phyloP scores from a whole-genome alignment of 2,888 invertebrate genomes.

The Bombylius major region DNA sequence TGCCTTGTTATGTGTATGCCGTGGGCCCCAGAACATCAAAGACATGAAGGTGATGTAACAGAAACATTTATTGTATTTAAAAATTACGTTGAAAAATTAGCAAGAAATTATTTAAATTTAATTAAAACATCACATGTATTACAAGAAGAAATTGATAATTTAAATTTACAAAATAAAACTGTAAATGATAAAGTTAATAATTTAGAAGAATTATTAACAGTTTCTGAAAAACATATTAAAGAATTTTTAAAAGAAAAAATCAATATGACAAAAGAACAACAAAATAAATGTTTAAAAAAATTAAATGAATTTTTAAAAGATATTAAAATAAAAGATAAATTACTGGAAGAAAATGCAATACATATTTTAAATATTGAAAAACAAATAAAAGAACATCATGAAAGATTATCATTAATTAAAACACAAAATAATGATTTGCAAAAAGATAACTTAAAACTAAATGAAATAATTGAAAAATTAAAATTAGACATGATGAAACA shows the following conservation, averaged over 20 bases:
- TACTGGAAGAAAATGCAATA: no score
- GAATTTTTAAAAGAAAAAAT: neutral
- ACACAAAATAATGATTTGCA: neutral
- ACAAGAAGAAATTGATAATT: neutral
- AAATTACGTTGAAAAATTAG: no score
- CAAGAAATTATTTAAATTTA: no score
- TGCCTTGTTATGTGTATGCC: no score
- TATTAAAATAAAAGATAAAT: neutral
- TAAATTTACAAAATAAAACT: neutral
- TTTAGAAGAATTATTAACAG: neutral
- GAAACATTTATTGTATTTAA: no score
- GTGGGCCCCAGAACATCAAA: no score
- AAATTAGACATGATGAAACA: neutral
- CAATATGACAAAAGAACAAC: neutral
- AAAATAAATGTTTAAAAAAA: neutral
- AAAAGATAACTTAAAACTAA: neutral
- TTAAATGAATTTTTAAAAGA: slow-evolving; percentile 12
- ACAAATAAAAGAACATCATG: neutral
- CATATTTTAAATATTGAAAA: no score
- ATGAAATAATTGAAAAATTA: neutral
- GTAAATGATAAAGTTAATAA: neutral
- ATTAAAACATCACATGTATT: slow-evolving; percentile 6
- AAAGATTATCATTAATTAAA: neutral
- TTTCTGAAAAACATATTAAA: neutral
- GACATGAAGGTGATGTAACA: no score